Evolutionary conservation across 2,888 invertebrate genomes (phyloP).

Genomic region (Volucella zonaria): DNA sequence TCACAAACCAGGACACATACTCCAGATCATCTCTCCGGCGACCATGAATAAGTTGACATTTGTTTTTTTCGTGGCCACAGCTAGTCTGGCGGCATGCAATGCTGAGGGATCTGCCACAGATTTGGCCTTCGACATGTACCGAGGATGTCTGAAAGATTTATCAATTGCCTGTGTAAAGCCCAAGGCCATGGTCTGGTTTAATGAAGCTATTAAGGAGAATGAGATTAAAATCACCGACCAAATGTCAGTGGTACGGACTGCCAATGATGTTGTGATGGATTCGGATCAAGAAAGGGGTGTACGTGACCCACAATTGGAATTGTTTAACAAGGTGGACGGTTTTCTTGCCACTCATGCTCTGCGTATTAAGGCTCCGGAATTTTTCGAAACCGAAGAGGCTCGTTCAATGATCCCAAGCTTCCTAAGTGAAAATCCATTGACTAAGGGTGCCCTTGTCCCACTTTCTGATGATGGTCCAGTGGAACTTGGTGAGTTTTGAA

Average conservation of each 20-base stretch:
- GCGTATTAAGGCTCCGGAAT: constrained; percentile 89
- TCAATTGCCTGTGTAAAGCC: constrained; percentile 90
- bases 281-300: constrained; percentile 78
- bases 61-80: constrained; percentile 76
- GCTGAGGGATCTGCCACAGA: constrained; percentile 84
- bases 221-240: constrained; percentile 90
- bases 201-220: constrained; percentile 86
- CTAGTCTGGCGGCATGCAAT: constrained; percentile 71
- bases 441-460: constrained; percentile 88
- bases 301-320: constrained; percentile 80
- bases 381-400: constrained; percentile 82
- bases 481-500: constrained; percentile 77
- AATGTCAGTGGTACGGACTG: constrained; percentile 87
- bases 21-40: constrained; percentile 31
- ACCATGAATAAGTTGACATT: constrained; percentile 78
- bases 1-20: constrained; percentile 55
- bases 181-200: constrained; percentile 90
- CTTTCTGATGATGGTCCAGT: constrained; percentile 84
- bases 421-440: constrained; percentile 82
- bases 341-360: constrained; percentile 91
- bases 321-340: constrained; percentile 89
- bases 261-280: constrained; percentile 79
- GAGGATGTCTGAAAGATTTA: constrained; percentile 87
- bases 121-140: constrained; percentile 87
- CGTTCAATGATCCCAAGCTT: constrained; percentile 80